Base-by-base conservation (phyloP, 1,140 invertebrate species). In the Penaeus vannamei region DNA sequence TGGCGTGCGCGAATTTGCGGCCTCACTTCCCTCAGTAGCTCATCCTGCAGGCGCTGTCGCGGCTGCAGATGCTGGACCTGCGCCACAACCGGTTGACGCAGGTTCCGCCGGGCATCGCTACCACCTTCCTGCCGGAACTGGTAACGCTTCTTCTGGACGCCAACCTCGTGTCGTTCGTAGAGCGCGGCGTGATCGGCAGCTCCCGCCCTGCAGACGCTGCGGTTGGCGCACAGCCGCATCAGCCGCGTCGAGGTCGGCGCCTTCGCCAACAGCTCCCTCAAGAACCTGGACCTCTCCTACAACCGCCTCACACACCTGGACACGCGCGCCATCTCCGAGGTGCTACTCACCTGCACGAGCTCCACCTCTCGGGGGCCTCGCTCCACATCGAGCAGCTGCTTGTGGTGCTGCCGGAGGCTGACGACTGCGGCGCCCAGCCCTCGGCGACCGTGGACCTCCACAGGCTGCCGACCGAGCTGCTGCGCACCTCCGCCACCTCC, bases 1-100 rank as follows among this genome's bases (percentile, higher is more conserved):
- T 97, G 91, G 94, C 95, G 92, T 96, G 96, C 92, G 94, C 96
- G 91, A 93, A 94, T 86, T n/a, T 97, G 96, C 92, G 94, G 94
- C 61, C 92, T 97, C 87, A 94, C 94, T 92, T 95, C 95, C 92
- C 95, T 97, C 91, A 96, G 97, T 93, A 95, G 95, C 12, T 95
- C 96, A 92, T 96, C 14, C 87, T 92, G 17, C 86, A 91, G 46
- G 66, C 92, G 89, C 86, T 92, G 87, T 81, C 88, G 90, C 62
- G 93, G 88, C 91, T 97, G 88, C 94, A 94, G 90, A 94, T 95
- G 91, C 93, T 97, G 86, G 96, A 97, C 93, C 94, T 97, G 91
- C 95, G 96, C 66, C 94, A 96, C 92, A 97, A 97, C 91, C 95
- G 94, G 90, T 95, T 97, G 91, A 96, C 96, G 93, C 96, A 90